Percentiles rank a stretch among this genome's conserved stretches.
Conservation (phyloP, 2,888 invertebrate species). For the Deilephila porcellus region DNA sequence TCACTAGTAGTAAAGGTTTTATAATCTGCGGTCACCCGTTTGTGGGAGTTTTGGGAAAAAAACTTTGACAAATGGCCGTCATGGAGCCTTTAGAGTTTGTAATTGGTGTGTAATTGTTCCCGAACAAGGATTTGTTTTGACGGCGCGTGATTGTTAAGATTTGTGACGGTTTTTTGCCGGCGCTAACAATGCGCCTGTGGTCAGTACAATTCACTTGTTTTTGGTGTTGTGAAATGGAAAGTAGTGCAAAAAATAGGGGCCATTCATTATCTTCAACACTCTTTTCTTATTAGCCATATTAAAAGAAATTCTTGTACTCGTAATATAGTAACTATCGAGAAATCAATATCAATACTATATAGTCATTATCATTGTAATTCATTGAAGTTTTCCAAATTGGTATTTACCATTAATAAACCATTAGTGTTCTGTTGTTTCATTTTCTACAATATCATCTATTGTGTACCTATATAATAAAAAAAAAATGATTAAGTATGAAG, state of each 20-base stretch:
- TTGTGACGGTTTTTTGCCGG: slow-evolving; percentile 22
- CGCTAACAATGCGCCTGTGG: neutral
- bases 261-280: no score
- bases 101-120: slow-evolving; percentile 71
- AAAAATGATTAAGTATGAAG: neutral
- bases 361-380: no score
- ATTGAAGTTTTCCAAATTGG: no score
- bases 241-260: neutral
- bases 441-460: no score
- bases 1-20: slow-evolving; percentile 35
- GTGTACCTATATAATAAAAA: no score
- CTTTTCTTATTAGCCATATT: no score
- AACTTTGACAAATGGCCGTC: slow-evolving; percentile 34
- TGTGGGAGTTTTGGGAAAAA: slow-evolving; percentile 40
- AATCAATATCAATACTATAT: no score
- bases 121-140: slow-evolving; percentile 67
- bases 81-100: slow-evolving; percentile 52
- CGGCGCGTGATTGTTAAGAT: slow-evolving; percentile 50
- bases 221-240: neutral
- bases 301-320: no score
- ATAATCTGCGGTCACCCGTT: slow-evolving; percentile 51
- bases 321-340: no score
- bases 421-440: no score
- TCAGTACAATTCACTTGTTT: slow-evolving; percentile 3
- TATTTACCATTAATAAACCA: no score